Conservation (phyloP, 1,140 invertebrate genomes). For the Brachionus rotundiformis region DNA sequence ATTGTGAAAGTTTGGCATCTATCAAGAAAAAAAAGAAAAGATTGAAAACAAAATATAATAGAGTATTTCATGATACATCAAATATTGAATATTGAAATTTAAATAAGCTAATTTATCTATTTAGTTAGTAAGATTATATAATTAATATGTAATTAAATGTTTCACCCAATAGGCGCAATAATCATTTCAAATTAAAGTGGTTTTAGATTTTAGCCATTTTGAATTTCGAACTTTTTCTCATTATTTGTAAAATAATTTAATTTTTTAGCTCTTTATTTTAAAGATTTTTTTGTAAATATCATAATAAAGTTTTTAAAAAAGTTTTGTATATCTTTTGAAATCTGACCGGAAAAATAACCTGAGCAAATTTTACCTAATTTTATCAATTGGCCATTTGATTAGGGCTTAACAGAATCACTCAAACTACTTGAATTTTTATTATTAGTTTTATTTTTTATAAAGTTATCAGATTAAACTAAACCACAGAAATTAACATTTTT, state of each 20-base stretch:
- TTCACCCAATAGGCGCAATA: background rate
- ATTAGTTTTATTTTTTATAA: too few relatives aligned
- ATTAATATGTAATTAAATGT: too few relatives aligned
- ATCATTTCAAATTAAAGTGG: background rate
- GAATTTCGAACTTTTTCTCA: background rate
- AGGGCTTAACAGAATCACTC: too few relatives aligned
- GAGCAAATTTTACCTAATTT: too few relatives aligned
- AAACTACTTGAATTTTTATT: too few relatives aligned
- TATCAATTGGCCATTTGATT: too few relatives aligned
- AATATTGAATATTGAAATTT: conserved; percentile 7
- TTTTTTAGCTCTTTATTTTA: background rate
- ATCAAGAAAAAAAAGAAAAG: conserved; percentile 38
- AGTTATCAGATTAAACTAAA: too few relatives aligned
- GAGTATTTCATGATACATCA: background rate
- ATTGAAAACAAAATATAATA: background rate
- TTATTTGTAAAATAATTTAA: background rate
- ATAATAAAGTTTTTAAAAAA: background rate
- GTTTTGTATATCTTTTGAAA: too few relatives aligned
- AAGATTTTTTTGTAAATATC: background rate
- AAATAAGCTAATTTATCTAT: background rate
- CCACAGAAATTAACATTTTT: too few relatives aligned
- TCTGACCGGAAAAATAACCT: too few relatives aligned
- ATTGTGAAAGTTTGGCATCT: conserved; percentile 8
- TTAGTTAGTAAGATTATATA: too few relatives aligned
- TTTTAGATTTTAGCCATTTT: background rate